Base-by-base conservation (phyloP, 2,113 vertebrate genomes). In the Physeter macrocephalus region DNA sequence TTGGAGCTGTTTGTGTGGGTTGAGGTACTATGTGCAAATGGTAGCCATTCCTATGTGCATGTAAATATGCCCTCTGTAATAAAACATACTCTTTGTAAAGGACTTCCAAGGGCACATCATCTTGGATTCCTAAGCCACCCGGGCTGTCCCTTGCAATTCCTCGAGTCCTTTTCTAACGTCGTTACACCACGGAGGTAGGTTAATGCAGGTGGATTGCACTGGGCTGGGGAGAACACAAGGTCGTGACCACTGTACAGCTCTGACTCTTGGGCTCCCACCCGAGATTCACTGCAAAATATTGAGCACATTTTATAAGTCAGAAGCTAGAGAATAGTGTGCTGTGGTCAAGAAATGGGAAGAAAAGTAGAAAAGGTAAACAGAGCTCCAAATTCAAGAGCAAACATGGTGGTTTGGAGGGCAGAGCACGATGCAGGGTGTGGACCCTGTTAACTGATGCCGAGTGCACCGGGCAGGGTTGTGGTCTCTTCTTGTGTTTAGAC, bases 211-310 rank as follows among this genome's bases (percentile, higher is more conserved):
- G n/a, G 43, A 5, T 10, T 5, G 54, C 17, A 29, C 21, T 12
- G n/a, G 14, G 52, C 6, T 29, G 21, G 31, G 27, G 36, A 20
- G 34, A 9, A 14, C 10, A 43, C 13, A 0, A 0, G 43, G 54
- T 31, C 9, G 0, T 13, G 5, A 13, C 21, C 11, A 25, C 27
- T 1, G 36, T 3, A 2, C 0, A 5, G 34, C 34, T 72, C 2
- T 21, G 77, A 66, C 6, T n/a, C 20, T 57, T 4, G 5, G 1
- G 11, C 1, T 36, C 18, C 25, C 3, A 8, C 25, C 12, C 4
- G n/a, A 43, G 15, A 46, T 64, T 18, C 41, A 27, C 18, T 20
- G 18, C 31, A 66, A n/a, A 34, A 29, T 36, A 20, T 43, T 15
- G 4, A 39, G 12, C 4, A 71, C 29, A 25, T 41, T 39, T 34